phyloP scores from a whole-genome alignment of 2,888 invertebrate species.

The Oligia strigilis region DNA sequence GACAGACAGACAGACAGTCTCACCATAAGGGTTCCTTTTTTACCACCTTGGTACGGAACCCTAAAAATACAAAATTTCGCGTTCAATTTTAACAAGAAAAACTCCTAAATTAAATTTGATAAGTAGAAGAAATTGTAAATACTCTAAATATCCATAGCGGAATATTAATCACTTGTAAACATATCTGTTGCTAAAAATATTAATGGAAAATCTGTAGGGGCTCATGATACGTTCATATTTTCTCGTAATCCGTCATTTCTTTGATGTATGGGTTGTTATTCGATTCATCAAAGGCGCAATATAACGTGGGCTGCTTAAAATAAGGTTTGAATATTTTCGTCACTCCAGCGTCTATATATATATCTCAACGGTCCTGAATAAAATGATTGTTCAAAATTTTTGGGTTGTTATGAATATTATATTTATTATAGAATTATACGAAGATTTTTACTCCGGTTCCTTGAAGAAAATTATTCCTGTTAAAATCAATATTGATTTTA shows the following conservation, averaged over 20 bases:
- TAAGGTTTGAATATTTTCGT: constrained; percentile 14
- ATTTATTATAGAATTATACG: not conserved
- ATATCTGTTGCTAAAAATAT: not conserved
- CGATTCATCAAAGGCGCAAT: constrained; percentile 36
- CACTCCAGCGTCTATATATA: not conserved
- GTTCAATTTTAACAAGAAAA: not conserved
- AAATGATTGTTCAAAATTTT: constrained; percentile 20
- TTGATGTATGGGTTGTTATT: constrained; percentile 46
- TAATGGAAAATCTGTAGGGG: constrained; percentile 12
- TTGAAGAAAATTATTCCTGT: constrained; percentile 18
- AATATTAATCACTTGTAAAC: constrained; percentile 4
- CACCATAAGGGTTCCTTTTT: too few relatives aligned
- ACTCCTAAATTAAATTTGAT: too few relatives aligned
- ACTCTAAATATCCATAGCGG: not conserved
- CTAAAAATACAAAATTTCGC: not conserved
- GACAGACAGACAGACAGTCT: too few relatives aligned
- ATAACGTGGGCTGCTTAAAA: constrained; percentile 23
- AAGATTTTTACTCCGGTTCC: not conserved
- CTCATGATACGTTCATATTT: constrained; percentile 14
- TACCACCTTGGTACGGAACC: too few relatives aligned
- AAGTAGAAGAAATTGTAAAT: not conserved
- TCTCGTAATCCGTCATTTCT: constrained; percentile 24
- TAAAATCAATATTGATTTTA: constrained; percentile 47
- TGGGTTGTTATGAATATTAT: constrained; percentile 15
- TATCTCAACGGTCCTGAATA: constrained; percentile 22